Conservation (phyloP, 2,888 invertebrate species). For the Phortica magna region DNA sequence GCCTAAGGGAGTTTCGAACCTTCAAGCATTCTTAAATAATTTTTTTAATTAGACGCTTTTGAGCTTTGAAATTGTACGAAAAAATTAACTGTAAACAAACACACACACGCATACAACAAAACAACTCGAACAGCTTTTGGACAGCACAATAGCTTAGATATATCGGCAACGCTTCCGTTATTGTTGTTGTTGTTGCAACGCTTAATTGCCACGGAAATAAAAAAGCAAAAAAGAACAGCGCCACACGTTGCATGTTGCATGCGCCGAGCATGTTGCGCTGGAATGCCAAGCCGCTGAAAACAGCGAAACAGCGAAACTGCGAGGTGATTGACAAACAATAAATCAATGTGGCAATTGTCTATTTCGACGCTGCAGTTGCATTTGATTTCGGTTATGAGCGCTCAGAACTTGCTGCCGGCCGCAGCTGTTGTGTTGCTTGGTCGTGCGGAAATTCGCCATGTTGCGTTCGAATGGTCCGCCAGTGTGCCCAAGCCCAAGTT, state of each 20-base stretch:
- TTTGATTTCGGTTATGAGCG: not conserved
- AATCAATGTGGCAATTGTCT: slow-evolving; percentile 50
- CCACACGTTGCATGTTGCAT: not conserved
- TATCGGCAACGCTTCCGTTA: not conserved
- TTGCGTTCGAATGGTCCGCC: not conserved
- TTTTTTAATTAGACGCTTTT: no score
- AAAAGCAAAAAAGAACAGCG: not conserved
- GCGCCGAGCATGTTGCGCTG: not conserved
- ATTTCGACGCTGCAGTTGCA: not conserved
- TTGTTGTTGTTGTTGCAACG: not conserved
- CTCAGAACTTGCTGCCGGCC: not conserved
- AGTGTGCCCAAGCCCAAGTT: not conserved
- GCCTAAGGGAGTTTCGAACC: no score
- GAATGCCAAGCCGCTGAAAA: not conserved
- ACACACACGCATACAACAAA: not conserved
- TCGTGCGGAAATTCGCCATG: slow-evolving; percentile 1
- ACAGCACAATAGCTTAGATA: no score
- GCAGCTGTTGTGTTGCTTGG: slow-evolving; percentile 13
- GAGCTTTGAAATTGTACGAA: no score
- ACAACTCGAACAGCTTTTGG: no score
- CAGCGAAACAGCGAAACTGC: no score
- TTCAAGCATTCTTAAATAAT: no score
- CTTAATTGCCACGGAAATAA: slow-evolving; percentile 21
- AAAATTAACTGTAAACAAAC: no score
- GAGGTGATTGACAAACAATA: slow-evolving; percentile 53